Percentiles rank a stretch among this genome's conserved stretches.
phyloP scores from a whole-genome alignment of 2,797 vertebrate genomes.

The Serranus cabrilla region DNA sequence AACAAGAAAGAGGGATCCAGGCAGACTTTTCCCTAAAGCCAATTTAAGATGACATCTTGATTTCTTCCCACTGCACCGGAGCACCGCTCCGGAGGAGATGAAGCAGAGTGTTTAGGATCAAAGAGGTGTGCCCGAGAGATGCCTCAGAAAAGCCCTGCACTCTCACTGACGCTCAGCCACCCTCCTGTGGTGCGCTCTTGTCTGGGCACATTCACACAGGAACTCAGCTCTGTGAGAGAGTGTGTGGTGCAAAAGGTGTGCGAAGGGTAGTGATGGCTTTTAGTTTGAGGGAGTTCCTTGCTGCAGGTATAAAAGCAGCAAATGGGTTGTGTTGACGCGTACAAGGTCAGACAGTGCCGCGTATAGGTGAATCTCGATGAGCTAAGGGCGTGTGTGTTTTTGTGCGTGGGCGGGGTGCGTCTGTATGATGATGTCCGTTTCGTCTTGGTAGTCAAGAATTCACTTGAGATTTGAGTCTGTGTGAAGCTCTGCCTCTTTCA shows the following conservation, averaged over 20 bases:
- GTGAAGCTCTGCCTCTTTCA: conserved; percentile 69
- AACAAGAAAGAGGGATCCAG: conserved; percentile 77
- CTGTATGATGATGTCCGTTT: conserved; percentile 38
- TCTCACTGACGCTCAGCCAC: conserved; percentile 69
- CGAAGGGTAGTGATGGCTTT: conserved; percentile 36
- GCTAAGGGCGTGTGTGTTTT: conserved; percentile 1
- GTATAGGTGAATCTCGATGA: conserved; percentile 24
- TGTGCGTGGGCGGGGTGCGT: conserved; percentile 6
- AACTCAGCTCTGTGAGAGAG: conserved; percentile 43
- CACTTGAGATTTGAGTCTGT: conserved; percentile 61
- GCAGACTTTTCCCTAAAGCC: conserved; percentile 80
- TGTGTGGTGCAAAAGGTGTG: conserved; percentile 31
- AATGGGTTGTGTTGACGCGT: conserved; percentile 18
- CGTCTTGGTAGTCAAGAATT: conserved; percentile 50
- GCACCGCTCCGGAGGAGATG: conserved; percentile 76
- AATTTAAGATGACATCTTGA: conserved; percentile 88
- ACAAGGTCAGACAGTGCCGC: conserved; percentile 25
- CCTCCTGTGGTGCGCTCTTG: conserved; percentile 65
- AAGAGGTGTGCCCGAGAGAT: conserved; percentile 76
- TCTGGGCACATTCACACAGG: conserved; percentile 63
- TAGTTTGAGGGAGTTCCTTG: conserved; percentile 15
- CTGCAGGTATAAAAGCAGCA: conserved; percentile 36
- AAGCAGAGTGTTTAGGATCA: conserved; percentile 84
- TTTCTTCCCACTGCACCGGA: conserved; percentile 78
- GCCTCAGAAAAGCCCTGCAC: conserved; percentile 70